A percentile compares a stretch with the other conserved stretches of the same genome.
Evolutionary conservation across 2,113 vertebrate genomes (phyloP).

Genomic region (Oncorhynchus masou): DNA sequence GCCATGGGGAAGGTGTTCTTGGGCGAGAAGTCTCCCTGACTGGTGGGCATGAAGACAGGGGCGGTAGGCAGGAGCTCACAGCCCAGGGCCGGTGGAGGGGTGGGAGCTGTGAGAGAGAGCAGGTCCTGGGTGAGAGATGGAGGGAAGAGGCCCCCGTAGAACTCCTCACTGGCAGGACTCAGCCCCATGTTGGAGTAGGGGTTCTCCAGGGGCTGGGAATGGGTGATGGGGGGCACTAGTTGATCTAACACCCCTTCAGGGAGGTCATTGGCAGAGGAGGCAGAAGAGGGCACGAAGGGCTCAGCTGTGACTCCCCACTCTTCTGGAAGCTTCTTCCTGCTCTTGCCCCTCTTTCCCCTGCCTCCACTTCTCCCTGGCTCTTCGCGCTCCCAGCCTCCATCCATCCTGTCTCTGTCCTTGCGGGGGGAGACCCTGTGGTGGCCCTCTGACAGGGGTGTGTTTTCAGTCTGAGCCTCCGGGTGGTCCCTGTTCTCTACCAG

Average conservation of each 20-base stretch:
- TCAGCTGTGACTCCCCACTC: slow-evolving; percentile 70
- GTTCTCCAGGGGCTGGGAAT: slow-evolving; percentile 9
- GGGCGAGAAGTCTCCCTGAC: slow-evolving; percentile 6
- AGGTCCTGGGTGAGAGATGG: slow-evolving; percentile 56
- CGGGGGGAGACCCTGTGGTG: slow-evolving; percentile 58
- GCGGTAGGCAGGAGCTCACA: slow-evolving; percentile 63
- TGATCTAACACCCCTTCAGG: slow-evolving; percentile 43
- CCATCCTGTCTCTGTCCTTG: slow-evolving; percentile 51
- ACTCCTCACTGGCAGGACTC: slow-evolving; percentile 42
- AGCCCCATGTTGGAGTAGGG: slow-evolving; percentile 23
- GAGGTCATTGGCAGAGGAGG: slow-evolving; percentile 15
- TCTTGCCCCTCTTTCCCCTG: slow-evolving; percentile 70
- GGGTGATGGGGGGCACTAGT: slow-evolving; percentile 18
- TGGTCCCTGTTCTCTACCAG: slow-evolving; percentile 39
- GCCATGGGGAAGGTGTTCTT: slow-evolving; percentile 15
- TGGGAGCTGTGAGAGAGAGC: slow-evolving; percentile 39
- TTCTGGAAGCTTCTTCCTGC: slow-evolving; percentile 76
- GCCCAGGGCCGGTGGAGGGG: slow-evolving; percentile 51
- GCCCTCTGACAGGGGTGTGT: slow-evolving; percentile 41
- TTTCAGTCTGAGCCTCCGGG: slow-evolving; percentile 53
- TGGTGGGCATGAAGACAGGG: slow-evolving; percentile 51
- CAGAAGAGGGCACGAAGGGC: slow-evolving; percentile 50
- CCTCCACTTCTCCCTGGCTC: slow-evolving; percentile 64
- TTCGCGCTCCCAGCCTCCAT: slow-evolving; percentile 64
- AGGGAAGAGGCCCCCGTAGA: slow-evolving; percentile 36